Percentiles rank a stretch among this genome's conserved stretches.
Evolutionary conservation across 2,888 invertebrate species (phyloP).

Genomic region (Orchestes rusci): DNA sequence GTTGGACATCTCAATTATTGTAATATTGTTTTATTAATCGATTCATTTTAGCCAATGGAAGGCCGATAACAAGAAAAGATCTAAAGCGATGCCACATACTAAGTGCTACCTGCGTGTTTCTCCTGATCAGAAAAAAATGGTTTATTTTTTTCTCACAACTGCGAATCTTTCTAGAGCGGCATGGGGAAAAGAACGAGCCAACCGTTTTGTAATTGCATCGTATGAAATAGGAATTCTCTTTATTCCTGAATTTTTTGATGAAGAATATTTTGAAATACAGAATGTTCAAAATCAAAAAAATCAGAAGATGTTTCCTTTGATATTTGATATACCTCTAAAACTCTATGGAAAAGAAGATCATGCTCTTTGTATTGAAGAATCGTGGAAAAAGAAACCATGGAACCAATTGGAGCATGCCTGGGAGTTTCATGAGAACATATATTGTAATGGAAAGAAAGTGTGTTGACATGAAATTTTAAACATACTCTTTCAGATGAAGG

Average conservation of each 20-base stretch:
- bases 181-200: conserved; percentile 72
- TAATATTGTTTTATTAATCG: not conserved
- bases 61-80: conserved; percentile 59
- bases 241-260: conserved; percentile 74
- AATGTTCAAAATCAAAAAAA: conserved; percentile 31
- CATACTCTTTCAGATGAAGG: too few species aligned
- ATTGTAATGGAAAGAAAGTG: too few species aligned
- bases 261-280: conserved; percentile 43
- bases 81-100: conserved; percentile 88
- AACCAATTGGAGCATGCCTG: too few species aligned
- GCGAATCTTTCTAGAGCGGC: conserved; percentile 96
- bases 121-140: conserved; percentile 56
- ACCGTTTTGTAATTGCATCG: conserved; percentile 39
- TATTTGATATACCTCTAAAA: conserved; percentile 75
- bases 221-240: conserved; percentile 90
- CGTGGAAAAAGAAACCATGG: too few species aligned
- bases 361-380: conserved; percentile 46
- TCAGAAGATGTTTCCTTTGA: conserved; percentile 53
- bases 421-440: too few species aligned
- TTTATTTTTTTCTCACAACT: conserved; percentile 85
- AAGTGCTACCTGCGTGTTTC: conserved; percentile 80
- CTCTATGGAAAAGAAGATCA: conserved; percentile 62
- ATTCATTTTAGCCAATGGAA: conserved; percentile 71
- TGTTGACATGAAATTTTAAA: too few species aligned
- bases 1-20: conserved; percentile 48